Conservation (phyloP, 2,888 invertebrate species). For the Andrena haemorrhoa region DNA sequence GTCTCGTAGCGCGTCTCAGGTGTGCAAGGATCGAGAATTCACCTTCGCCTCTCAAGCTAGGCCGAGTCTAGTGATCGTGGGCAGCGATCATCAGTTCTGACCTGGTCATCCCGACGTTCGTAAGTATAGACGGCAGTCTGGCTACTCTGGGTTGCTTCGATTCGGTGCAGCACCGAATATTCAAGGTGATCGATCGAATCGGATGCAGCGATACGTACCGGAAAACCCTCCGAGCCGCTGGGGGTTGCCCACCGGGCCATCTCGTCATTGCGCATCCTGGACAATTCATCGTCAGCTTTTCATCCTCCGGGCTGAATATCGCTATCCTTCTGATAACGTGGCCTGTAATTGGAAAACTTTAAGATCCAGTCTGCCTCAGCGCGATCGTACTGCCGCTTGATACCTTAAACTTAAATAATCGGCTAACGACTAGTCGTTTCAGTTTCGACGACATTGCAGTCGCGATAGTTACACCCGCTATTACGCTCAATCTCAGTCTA, state of each 20-base stretch:
- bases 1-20: no score
- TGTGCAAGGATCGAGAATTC: no score
- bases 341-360: conserved; percentile 85
- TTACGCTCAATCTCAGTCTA: background rate
- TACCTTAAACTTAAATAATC: conserved; percentile 42
- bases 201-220: conserved; percentile 69
- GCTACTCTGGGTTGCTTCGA: no score
- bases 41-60: no score
- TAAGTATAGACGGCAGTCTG: no score
- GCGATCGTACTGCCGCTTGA: background rate
- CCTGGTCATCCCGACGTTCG: no score
- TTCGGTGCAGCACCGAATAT: background rate
- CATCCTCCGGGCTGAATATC: conserved; percentile 87
- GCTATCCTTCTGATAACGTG: conserved; percentile 91
- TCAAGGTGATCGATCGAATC: background rate
- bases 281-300: conserved; percentile 89
- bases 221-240: conserved; percentile 92
- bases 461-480: background rate
- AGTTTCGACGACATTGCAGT: background rate
- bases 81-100: no score
- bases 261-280: conserved; percentile 88
- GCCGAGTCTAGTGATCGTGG: no score
- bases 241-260: conserved; percentile 93
- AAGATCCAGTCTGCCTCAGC: background rate
- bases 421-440: background rate